phyloP scores from a whole-genome alignment of 2,113 vertebrate species.

The Leuciscus idus region DNA sequence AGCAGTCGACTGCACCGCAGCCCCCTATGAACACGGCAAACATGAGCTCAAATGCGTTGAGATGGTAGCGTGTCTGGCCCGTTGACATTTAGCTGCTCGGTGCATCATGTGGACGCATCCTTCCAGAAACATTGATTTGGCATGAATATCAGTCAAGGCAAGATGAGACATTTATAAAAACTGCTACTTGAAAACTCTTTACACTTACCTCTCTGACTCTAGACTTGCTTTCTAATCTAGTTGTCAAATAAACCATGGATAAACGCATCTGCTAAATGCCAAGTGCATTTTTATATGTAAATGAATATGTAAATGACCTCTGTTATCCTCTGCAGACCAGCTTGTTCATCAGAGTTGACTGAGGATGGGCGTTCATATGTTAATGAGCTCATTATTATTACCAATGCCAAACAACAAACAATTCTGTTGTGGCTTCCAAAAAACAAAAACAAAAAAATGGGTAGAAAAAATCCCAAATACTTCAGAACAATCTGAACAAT shows the following conservation, averaged over 20 bases:
- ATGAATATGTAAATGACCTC: not conserved
- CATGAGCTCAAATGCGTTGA: not conserved
- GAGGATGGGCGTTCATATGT: not conserved
- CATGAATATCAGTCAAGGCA: constrained; percentile 57
- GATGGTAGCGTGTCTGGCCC: constrained; percentile 47
- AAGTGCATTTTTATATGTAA: not conserved
- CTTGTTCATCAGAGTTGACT: not conserved
- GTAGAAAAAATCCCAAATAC: no score
- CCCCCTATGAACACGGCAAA: not conserved
- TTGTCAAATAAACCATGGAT: no score
- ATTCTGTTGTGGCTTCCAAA: no score
- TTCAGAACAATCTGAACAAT: not conserved
- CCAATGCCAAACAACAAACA: no score
- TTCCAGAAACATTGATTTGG: constrained; percentile 63
- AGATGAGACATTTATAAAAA: constrained; percentile 47
- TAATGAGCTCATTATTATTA: not conserved
- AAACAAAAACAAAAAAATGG: no score
- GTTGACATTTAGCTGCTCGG: constrained; percentile 66
- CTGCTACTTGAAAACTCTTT: not conserved
- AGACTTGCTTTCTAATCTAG: no score
- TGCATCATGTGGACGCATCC: constrained; percentile 46
- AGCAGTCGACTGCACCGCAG: not conserved
- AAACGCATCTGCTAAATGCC: not conserved
- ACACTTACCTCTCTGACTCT: no score
- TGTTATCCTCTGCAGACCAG: not conserved